Conservation (phyloP, 2,797 vertebrate species). For the Orestias chungarensis region DNA sequence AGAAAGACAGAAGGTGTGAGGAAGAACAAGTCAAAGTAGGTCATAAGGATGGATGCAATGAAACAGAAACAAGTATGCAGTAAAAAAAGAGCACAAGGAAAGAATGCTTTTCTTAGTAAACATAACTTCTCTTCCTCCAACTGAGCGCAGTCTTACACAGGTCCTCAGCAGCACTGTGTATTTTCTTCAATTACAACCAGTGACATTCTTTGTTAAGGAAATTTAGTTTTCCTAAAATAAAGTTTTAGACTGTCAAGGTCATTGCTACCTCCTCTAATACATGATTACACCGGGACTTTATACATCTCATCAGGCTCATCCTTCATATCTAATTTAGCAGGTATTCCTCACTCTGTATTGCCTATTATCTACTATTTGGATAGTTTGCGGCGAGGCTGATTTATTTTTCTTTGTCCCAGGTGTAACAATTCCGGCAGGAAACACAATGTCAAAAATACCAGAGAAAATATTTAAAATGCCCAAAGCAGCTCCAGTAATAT, state of each 20-base stretch:
- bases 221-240: constrained; percentile 37
- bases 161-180: constrained; percentile 17
- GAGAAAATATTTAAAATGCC: constrained; percentile 36
- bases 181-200: constrained; percentile 27
- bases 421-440: constrained; percentile 25
- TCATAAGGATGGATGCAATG: too few relatives aligned
- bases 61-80: too few relatives aligned
- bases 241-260: constrained; percentile 35
- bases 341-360: constrained; percentile 20
- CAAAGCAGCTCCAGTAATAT: constrained; percentile 2
- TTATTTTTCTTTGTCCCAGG: constrained; percentile 11
- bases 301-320: constrained; percentile 35
- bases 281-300: constrained; percentile 38
- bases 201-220: constrained; percentile 26
- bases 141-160: constrained; percentile 3
- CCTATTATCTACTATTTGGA: constrained; percentile 14
- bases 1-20: not conserved
- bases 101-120: not conserved
- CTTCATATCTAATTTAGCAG: constrained; percentile 50
- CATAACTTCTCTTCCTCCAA: not conserved
- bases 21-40: too few relatives aligned
- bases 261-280: constrained; percentile 34
- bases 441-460: constrained; percentile 34
- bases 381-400: constrained; percentile 12
- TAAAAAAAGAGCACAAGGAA: too few relatives aligned